Evolutionary conservation across 2,797 vertebrate species (phyloP), one percentile per base, ranked within the genome.

Genomic region (Eurystomus glaucurus): DNA sequence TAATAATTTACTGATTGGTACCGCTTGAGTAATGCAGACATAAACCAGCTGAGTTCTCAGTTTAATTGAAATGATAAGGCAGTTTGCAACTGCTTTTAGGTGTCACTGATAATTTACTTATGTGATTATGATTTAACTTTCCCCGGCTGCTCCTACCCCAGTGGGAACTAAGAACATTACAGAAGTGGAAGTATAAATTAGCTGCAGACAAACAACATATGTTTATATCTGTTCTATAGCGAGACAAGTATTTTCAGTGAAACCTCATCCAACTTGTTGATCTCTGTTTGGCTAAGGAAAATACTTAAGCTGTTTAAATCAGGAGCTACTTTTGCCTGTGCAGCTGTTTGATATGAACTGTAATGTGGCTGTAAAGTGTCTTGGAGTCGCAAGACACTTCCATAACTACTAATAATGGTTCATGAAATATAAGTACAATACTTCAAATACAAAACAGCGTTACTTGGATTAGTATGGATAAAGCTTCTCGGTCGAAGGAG

Each of bases 171-270:
- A 16, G 70, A 90, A 71, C 33, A 16, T 82, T 88, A 35, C 62
- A 81, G 85, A 81, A 94, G 69, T 45, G 90, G 65, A 92, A 90
- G 70, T 70, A 94, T 94, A 92, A 97, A 97, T 96, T 83, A 96
- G 80, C 66, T 82, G 88, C 88, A 95, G 95, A 96, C 90, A 92
- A 94, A 96, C 92, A 96, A 84, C 96, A 95, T 95, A 82, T 97
- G 95, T 89, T 94, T 79, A 31, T 88, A 85, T 88, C 85, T 85
- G 66, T 52, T 89, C 51, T 64, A 66, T 23, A 87, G 72, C 4
- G 28, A 92, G 88, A 82, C 29, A 28, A 86, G 51, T 94, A 82
- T 95, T 95, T 94, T 88, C 79, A 57, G 80, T 72, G 85, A 88
- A 96, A 91, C 66, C 37, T 65, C 54, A 90, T 94, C 85, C 83